Percentiles rank a stretch among this genome's conserved stretches.
Evolutionary conservation across 2,888 invertebrate species (phyloP).

Genomic region (Calliopum simillimum): DNA sequence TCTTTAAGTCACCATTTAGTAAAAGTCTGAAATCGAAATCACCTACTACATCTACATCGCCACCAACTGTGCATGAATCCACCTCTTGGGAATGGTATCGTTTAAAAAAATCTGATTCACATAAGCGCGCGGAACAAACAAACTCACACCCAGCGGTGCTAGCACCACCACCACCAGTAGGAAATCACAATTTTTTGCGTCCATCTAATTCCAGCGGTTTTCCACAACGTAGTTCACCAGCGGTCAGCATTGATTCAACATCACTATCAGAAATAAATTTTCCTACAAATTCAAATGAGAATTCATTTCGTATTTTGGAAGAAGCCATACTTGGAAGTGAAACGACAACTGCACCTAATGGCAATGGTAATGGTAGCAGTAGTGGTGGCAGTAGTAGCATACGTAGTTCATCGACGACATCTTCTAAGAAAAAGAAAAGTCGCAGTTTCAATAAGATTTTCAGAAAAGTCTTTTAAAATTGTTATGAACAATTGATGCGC

Average conservation of each 20-base stretch:
- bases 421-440: slow-evolving; percentile 72
- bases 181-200: slow-evolving; percentile 30
- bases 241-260: slow-evolving; percentile 55
- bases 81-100: slow-evolving; percentile 68
- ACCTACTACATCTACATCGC: slow-evolving; percentile 41
- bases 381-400: slow-evolving; percentile 57
- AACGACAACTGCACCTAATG: slow-evolving; percentile 45
- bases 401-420: slow-evolving; percentile 54
- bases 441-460: slow-evolving; percentile 81
- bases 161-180: slow-evolving; percentile 38
- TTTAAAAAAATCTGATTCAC: slow-evolving; percentile 55
- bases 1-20: slow-evolving; percentile 71
- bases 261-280: slow-evolving; percentile 62
- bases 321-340: slow-evolving; percentile 58
- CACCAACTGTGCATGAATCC: slow-evolving; percentile 59
- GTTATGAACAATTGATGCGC: too few relatives aligned
- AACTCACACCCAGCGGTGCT: slow-evolving; percentile 22
- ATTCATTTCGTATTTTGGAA: slow-evolving; percentile 63
- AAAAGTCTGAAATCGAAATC: slow-evolving; percentile 63
- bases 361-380: slow-evolving; percentile 50
- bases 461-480: slow-evolving; percentile 79
- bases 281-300: slow-evolving; percentile 59
- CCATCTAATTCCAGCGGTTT: slow-evolving; percentile 38
- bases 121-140: slow-evolving; percentile 33
- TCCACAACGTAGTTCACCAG: slow-evolving; percentile 42